These are phyloP conservation scores for Falco berigora DNA, from an alignment of 2,797 vertebrate genomes.

Conservation along the genomic window DNA sequence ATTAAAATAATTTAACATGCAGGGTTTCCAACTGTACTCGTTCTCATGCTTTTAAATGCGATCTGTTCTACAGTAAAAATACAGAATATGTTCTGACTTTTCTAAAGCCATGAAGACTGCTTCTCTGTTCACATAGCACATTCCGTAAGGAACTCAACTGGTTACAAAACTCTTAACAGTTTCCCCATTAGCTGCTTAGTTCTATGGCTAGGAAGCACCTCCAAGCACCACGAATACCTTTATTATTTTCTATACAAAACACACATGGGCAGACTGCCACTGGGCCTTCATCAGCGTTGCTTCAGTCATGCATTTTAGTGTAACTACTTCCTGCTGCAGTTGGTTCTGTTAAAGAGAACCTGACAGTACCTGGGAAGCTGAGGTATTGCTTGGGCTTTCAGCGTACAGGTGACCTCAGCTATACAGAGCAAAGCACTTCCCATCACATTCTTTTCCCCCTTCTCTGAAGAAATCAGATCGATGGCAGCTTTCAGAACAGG, in stretches of 20 bases:
- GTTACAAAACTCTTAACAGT: not conserved
- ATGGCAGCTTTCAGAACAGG: slow-evolving; percentile 77
- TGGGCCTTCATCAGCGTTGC: not conserved
- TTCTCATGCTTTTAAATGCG: not conserved
- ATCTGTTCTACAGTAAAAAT: not conserved
- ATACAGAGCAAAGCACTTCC: slow-evolving; percentile 90
- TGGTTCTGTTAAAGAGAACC: not conserved
- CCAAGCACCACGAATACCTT: not conserved
- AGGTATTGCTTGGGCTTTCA: slow-evolving; percentile 86
- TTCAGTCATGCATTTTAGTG: not conserved
- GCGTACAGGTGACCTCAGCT: slow-evolving; percentile 80
- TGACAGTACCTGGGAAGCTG: slow-evolving; percentile 83
- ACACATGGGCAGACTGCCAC: not conserved
- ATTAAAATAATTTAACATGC: not conserved
- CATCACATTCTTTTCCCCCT: slow-evolving; percentile 87
- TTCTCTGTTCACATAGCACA: not conserved
- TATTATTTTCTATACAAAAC: not conserved
- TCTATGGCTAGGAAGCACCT: not conserved
- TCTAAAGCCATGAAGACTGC: not conserved
- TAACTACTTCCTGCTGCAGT: not conserved
- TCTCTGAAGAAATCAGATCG: slow-evolving; percentile 72
- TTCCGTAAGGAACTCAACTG: not conserved
- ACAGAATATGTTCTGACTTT: not conserved
- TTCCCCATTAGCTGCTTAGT: not conserved
- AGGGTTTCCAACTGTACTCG: not conserved